Evolutionary conservation across 2,113 vertebrate genomes (phyloP), one percentile per base, ranked within the genome.

Genomic region (Regulus satrapa): DNA sequence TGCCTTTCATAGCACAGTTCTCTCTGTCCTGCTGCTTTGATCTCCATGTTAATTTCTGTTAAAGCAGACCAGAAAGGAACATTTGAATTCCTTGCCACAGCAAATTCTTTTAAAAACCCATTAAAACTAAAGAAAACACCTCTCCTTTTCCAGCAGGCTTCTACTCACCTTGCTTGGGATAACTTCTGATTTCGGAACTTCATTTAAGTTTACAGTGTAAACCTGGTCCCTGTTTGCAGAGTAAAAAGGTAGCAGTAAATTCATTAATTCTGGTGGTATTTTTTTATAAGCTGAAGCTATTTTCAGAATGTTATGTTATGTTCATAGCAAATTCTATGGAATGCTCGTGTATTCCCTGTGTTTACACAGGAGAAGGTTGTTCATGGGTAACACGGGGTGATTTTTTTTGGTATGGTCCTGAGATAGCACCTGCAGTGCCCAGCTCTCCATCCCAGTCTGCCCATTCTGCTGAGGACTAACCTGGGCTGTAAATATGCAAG

Each of bases 1-100:
- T 99, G 94, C 99, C 99, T 97, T 99, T 99, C 98, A 99, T 99
- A 9, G 99, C 99, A 88, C 99, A 99, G 97, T 98, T 99, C 93
- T 99, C 98, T 95, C 98, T 97, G 97, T 99, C 99, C 83, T 98
- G 98, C 88, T 99, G 99, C 86, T 98, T 99, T 23, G 99, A 99
- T 88, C 99, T 98, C 99, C 99, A 99, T 4, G 99, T 99, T 96
- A 99, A 97, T 96, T 99, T 99, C 99, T 99, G 97, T 89, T 93
- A 68, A 91, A 97, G 34, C 41, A 97, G 93, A 73, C 8, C 91
- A 93, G 84, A 83, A 96, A 83, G 58, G 31, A 91, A 76, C 25
- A 74, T 14, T 51, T 67, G 4, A 88, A 45, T 88, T 88, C 29
- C 41, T 62, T 62, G 43, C 32, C 46, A 48, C 6, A 62, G 40